Evolutionary conservation across 2,113 vertebrate genomes (phyloP), one percentile per base, ranked within the genome.

Genomic region (Alligator mississippiensis): DNA sequence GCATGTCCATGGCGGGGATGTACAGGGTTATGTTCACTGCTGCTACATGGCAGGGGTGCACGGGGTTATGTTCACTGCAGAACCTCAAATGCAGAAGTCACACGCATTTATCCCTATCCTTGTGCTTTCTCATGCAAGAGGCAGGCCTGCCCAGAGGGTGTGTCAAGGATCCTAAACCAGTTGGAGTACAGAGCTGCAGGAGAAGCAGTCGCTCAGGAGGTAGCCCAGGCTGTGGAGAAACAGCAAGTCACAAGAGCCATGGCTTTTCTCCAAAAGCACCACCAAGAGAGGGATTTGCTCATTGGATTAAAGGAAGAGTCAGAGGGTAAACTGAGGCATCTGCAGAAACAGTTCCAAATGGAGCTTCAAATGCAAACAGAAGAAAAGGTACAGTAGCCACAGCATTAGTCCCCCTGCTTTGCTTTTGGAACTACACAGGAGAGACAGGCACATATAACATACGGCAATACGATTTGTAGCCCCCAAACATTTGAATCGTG

Each of bases 331-430:
- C 78, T 97, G 55, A 88, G 79, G 4, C 90, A 88, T 17, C 68
- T 95, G 76, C 95, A 82, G 76, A 60, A 78, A 8, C 77, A 60
- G 58, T 83, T 97, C 7, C 90, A 77, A 28, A 77, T 80, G 70
- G 96, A 96, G n/a, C 85, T 96, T 1, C 89, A 87, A 27, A 61
- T 18, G 1, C 80, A 54, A 6, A 93, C 83, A 30, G 96, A 97
- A 60, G 85, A 90, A 25, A 84, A 96, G 97, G 97, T 97, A 94
- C 13, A 38, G 9, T 10, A 57, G 58, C 66, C 38, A 6, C 11
- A 59, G 4, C 2, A 2, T 3, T 0, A 2, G 5, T 19, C 5
- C 3, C 87, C 38, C 3, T 2, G 1, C 64, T 21, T 62, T 24
- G 1, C 22, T n/a, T 16, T 3, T 8, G 62, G 24, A 60, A 30